phyloP scores from a whole-genome alignment of 2,113 vertebrate species.

The Mobula hypostoma region DNA sequence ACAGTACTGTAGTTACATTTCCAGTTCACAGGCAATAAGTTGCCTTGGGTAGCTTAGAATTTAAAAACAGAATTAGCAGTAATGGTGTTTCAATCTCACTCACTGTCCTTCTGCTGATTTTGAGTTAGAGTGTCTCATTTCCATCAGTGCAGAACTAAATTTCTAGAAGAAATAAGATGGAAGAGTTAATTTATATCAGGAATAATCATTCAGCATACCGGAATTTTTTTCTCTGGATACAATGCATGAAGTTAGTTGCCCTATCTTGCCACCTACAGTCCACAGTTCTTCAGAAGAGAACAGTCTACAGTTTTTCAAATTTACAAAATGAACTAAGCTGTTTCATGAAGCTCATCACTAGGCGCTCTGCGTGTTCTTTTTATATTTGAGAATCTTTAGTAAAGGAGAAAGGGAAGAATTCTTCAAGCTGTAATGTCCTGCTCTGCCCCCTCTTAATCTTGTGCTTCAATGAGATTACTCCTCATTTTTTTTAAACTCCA shows the following conservation, averaged over 20 bases:
- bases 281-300: background rate
- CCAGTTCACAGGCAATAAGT: background rate
- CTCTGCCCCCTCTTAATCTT: no score
- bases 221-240: background rate
- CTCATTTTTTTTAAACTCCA: no score
- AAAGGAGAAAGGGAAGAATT: background rate
- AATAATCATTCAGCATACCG: background rate
- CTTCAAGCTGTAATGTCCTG: background rate
- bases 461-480: no score
- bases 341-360: background rate
- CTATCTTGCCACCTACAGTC: background rate
- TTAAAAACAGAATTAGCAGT: background rate
- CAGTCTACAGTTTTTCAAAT: background rate
- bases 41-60: background rate
- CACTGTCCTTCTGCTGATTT: conserved; percentile 85
- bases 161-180: conserved; percentile 61
- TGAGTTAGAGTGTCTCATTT: conserved; percentile 89
- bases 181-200: background rate
- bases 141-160: conserved; percentile 89
- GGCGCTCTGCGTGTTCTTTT: background rate
- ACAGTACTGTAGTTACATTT: background rate
- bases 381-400: background rate
- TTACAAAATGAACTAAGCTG: background rate
- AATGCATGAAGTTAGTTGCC: background rate
- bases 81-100: conserved; percentile 47